A percentile compares a stretch with the other conserved stretches of the same genome.
Evolutionary conservation across 64 coral and sea anemone genomes (phyloP).

Genomic region (Platygyra sinensis): DNA sequence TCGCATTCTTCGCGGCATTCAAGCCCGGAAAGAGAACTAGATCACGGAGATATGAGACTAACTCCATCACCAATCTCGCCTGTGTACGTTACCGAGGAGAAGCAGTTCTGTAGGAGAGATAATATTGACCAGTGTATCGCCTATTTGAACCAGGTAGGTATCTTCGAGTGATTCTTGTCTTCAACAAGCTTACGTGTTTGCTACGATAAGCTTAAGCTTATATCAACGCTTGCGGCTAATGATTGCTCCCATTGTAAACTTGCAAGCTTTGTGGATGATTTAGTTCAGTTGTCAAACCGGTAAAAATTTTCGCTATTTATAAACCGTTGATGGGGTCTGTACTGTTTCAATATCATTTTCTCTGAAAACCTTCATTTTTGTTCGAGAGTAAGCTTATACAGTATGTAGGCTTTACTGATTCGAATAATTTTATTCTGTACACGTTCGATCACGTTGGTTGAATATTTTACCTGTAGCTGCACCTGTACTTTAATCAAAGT

Average conservation of each 20-base stretch:
- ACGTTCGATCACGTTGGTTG: neutral
- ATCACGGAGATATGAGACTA: conserved; percentile 53
- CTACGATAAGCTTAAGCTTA: neutral
- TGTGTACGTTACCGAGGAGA: conserved; percentile 62
- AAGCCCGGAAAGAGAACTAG: conserved; percentile 77
- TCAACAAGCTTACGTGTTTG: neutral
- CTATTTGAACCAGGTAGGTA: conserved; percentile 90
- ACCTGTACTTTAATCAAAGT: neutral
- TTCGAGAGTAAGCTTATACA: neutral
- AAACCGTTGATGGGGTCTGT: neutral
- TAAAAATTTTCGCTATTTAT: neutral
- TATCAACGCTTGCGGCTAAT: neutral
- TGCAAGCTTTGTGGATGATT: neutral
- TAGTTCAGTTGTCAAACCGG: neutral
- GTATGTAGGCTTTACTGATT: neutral
- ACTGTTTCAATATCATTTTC: neutral
- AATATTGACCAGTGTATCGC: conserved; percentile 95
- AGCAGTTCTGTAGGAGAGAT: conserved; percentile 87
- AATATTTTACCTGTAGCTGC: neutral
- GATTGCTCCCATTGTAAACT: neutral
- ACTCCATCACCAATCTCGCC: conserved; percentile 50
- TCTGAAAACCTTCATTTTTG: neutral
- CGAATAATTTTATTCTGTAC: neutral
- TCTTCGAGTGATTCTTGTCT: neutral
- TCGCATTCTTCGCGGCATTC: conserved; percentile 79